phyloP scores from a whole-genome alignment of 2,888 invertebrate genomes.

The Aphrophora alni region DNA sequence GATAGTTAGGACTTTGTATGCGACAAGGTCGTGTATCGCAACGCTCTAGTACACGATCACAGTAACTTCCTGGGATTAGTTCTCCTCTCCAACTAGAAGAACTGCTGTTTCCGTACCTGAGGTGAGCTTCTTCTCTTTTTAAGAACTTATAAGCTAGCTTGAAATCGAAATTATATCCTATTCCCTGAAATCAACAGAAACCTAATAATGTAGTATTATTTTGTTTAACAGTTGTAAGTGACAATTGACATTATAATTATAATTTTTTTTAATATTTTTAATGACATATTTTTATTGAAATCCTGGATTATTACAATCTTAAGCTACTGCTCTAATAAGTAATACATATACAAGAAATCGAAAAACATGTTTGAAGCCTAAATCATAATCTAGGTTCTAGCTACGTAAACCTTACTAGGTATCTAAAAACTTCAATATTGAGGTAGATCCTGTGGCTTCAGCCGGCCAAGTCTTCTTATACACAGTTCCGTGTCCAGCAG shows the following conservation, averaged over 20 bases:
- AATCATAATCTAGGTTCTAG: too few relatives aligned
- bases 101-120: constrained; percentile 78
- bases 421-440: too few relatives aligned
- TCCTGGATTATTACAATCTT: too few relatives aligned
- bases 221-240: neutral
- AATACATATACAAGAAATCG: too few relatives aligned
- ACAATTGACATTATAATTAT: neutral
- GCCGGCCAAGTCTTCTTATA: too few relatives aligned
- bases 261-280: neutral
- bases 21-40: constrained; percentile 75
- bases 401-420: too few relatives aligned
- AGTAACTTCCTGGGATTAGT: constrained; percentile 75
- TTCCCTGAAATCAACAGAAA: constrained; percentile 67
- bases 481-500: too few relatives aligned
- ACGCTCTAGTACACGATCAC: constrained; percentile 79
- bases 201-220: constrained; percentile 42
- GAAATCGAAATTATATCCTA: constrained; percentile 82
- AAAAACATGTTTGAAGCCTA: too few relatives aligned
- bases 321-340: too few relatives aligned
- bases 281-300: too few relatives aligned
- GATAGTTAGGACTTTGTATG: constrained; percentile 89
- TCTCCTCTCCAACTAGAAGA: constrained; percentile 78
- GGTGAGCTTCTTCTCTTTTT: constrained; percentile 74
- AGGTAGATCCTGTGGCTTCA: too few relatives aligned
- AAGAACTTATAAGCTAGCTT: constrained; percentile 85